Percentiles rank a stretch among this genome's conserved stretches.
phyloP scores from a whole-genome alignment of 1,140 invertebrate species.

The Pantala flavescens region DNA sequence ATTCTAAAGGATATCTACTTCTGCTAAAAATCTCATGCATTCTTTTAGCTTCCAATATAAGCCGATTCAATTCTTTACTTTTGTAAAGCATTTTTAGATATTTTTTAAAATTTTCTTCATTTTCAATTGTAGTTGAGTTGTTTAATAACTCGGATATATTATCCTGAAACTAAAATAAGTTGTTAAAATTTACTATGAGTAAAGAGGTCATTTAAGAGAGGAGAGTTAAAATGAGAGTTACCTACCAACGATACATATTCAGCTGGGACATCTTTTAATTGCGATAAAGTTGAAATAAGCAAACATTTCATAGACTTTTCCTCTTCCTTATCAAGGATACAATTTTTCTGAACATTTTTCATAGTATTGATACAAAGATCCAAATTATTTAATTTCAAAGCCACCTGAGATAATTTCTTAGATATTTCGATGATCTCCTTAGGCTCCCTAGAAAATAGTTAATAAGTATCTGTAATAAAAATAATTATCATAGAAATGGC shows the following conservation, averaged over 20 bases:
- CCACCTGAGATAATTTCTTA: constrained; percentile 26
- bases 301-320: constrained; percentile 25
- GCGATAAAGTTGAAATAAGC: constrained; percentile 28
- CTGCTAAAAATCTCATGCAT: constrained; percentile 40
- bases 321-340: constrained; percentile 24
- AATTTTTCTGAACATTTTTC: constrained; percentile 22
- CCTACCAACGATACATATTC: constrained; percentile 29
- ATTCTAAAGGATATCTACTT: constrained; percentile 42
- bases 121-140: neutral
- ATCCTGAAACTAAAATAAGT: constrained; percentile 18
- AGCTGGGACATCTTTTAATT: constrained; percentile 26
- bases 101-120: constrained; percentile 35
- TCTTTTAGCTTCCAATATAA: constrained; percentile 38
- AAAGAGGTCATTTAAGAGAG: neutral
- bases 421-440: constrained; percentile 30
- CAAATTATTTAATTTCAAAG: constrained; percentile 26
- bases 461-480: no score
- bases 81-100: constrained; percentile 46
- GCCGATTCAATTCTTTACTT: constrained; percentile 32
- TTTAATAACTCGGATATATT: constrained; percentile 16
- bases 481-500: no score
- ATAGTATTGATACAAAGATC: constrained; percentile 26
- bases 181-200: neutral
- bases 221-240: constrained; percentile 25
- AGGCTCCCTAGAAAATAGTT: constrained; percentile 28